Base-by-base conservation (phyloP, 2,797 vertebrate genomes). In the Rhynchonycteris naso region DNA sequence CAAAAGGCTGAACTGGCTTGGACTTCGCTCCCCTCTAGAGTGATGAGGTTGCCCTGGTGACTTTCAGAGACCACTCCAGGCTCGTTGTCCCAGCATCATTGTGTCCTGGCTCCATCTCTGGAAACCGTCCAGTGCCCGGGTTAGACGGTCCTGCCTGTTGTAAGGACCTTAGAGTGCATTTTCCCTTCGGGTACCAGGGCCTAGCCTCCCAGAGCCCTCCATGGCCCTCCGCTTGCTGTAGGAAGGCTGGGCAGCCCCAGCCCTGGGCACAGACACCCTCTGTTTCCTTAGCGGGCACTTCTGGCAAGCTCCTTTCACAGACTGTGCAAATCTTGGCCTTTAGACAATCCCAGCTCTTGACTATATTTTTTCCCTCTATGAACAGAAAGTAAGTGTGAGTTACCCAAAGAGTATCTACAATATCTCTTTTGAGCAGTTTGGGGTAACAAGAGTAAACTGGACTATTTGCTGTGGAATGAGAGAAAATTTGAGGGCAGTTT, bases 251-350 rank as follows among this genome's bases (percentile, higher is more conserved):
- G 3, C 3, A 4, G 47, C 21, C 63, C n/a, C n/a, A 8, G 5
- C 12, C 52, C 33, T 1, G 4, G 22, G 4, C 71, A 78, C 38
- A 58, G 63, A 8, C 12, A 0, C 35, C 59, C 52, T 72, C 56
- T 43, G 52, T 93, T 63, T 94, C 1, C 92, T 63, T 18, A 38
- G 76, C 93, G 88, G 72, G 16, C 2, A 16, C 61, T 58, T 93
- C 85, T 87, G 0, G 76, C 79, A 68, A 4, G 54, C 88, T 95
- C 93, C 91, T 38, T 63, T 93, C 90, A 91, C 19, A 1, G 24
- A 33, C 83, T 76, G 69, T 78, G n/a, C 79, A 88, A 74, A 71
- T 93, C 72, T 90, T 95, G 84, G 88, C 91, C 82, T 93, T 95
- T 81, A 80, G 0, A 0, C 89, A 79, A 26, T 79, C 7, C 1